Evolutionary conservation across 2,797 vertebrate genomes (phyloP), one percentile per base, ranked within the genome.

Genomic region (Nasua narica): DNA sequence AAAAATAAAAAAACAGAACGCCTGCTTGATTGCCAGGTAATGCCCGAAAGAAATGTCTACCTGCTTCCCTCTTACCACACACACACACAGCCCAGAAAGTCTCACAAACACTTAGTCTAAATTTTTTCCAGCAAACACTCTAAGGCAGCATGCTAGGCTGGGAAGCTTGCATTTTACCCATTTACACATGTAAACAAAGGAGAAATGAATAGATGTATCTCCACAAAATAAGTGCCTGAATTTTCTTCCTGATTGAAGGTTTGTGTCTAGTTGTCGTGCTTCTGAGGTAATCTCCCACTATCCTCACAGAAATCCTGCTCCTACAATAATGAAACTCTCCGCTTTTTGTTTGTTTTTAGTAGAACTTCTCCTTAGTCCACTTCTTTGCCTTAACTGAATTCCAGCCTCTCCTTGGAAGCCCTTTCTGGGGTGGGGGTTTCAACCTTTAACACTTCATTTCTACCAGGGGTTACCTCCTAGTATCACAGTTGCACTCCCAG

Each of bases 61-160:
- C 5, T 7, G 1, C 1, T 18, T 7, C 29, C 29, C 15, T 35
- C 27, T 65, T 1, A 29, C 52, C n/a, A 27, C 4, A 35, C 14
- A 54, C 15, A 16, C 21, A 69, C 9, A 52, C 19, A 32, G 4
- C 40, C 18, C 27, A 54, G 18, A 1, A 62, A 43, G 13, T 89
- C 65, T 32, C 74, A 43, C 1, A 50, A 56, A 32, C 13, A 12
- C 52, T 69, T 76, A 52, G 1, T 48, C 12, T 14, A 56, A 7
- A 60, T 56, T 14, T 54, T 94, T 92, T 69, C 21, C 23, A 25
- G 18, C 11, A 7, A 5, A 3, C 1, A 14, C 54, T 87, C 14
- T n/a, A 72, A 13, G 37, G 27, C 1, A 40, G 14, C 19, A 9
- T 16, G 11, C 9, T 48, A 35, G 5, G 52, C 18, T 77, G 52